Percentiles rank a stretch among this genome's conserved stretches.
phyloP scores from a whole-genome alignment of 2,113 vertebrate genomes.

The Ariopsis seemanni region DNA sequence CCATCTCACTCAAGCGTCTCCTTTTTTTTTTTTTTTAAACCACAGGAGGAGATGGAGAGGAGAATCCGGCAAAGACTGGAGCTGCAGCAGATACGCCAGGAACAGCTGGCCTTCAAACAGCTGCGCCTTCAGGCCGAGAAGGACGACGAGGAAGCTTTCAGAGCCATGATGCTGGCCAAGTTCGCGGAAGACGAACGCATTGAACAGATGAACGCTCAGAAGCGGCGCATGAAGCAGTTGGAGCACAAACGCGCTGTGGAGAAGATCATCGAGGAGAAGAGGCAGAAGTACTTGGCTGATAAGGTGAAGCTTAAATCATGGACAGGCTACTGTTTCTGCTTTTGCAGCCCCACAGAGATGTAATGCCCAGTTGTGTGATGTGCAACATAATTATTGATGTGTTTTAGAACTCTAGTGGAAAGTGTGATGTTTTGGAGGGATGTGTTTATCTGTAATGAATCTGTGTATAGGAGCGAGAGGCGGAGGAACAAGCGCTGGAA shows the following conservation, averaged over 20 bases:
- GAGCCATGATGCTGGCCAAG: conserved; percentile 79
- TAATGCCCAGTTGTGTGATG: background rate
- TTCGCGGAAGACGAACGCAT: conserved; percentile 88
- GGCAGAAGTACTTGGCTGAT: conserved; percentile 75
- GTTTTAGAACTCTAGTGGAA: background rate
- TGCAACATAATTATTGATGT: background rate
- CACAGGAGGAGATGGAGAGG: conserved; percentile 81
- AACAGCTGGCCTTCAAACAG: conserved; percentile 83
- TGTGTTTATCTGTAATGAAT: background rate
- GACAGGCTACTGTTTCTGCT: background rate
- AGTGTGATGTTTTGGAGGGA: background rate
- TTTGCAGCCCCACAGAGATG: background rate
- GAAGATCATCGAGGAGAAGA: conserved; percentile 81
- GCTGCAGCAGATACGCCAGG: conserved; percentile 75
- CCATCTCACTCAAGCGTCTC: background rate
- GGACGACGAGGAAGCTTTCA: conserved; percentile 82
- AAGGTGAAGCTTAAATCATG: conserved; percentile 70
- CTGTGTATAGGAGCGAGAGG: conserved; percentile 76
- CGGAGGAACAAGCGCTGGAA: conserved; percentile 77
- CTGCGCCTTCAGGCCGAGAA: conserved; percentile 69
- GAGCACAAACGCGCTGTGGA: conserved; percentile 85
- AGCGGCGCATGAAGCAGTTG: conserved; percentile 84
- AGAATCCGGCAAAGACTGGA: conserved; percentile 80
- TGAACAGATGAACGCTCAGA: conserved; percentile 90
- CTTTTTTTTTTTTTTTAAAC: background rate